Percentiles rank a stretch among this genome's conserved stretches.
phyloP scores from a whole-genome alignment of 2,113 vertebrate genomes.

The Podocnemis expansa region DNA sequence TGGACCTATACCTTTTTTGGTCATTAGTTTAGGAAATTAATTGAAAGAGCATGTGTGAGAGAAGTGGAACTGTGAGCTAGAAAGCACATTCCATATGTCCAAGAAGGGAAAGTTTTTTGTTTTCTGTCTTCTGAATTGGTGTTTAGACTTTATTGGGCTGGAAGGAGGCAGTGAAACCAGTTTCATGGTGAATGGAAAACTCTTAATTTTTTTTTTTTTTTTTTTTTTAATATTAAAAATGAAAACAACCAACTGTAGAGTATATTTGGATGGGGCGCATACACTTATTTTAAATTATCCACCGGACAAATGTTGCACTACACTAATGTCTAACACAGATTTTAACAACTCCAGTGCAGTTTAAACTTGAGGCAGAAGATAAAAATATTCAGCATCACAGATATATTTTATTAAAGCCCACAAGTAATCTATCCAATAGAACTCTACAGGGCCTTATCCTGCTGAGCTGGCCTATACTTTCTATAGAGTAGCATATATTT shows the following conservation, averaged over 20 bases:
- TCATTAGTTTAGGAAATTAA: not conserved
- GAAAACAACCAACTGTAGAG: not conserved
- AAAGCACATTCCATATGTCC: not conserved
- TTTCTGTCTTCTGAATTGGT: not conserved
- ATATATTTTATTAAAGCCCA: not conserved
- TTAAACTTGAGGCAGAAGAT: not conserved
- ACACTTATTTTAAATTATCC: not conserved
- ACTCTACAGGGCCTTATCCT: not conserved
- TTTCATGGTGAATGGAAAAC: not conserved
- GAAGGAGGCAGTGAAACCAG: not conserved
- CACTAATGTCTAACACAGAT: not conserved
- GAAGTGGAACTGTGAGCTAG: not conserved
- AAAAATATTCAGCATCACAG: not conserved
- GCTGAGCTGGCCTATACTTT: not conserved
- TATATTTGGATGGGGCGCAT: not conserved
- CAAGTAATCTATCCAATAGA: not conserved
- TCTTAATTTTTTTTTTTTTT: too few species aligned
- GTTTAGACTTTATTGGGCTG: not conserved
- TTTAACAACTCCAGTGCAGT: not conserved
- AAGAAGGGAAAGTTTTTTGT: not conserved
- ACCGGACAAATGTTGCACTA: not conserved
- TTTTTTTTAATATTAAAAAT: not conserved
- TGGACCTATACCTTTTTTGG: accelerated
- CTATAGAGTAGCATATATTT: not conserved
- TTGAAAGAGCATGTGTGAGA: not conserved